These are phyloP conservation scores for Craniophora ligustri DNA, from an alignment of 2,888 invertebrate genomes.

Conservation along the genomic window DNA sequence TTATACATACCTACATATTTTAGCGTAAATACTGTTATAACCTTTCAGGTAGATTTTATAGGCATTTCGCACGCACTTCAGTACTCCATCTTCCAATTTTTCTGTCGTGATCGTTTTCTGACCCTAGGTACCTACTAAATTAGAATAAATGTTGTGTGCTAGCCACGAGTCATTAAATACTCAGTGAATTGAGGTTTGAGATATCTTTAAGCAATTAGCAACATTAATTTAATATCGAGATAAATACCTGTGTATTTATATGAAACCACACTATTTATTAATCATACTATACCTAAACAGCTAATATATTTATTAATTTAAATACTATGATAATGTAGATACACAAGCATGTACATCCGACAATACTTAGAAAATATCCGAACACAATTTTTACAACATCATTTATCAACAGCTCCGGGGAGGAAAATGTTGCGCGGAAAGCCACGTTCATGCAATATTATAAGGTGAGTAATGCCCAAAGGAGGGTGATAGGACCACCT, in stretches of 20 bases:
- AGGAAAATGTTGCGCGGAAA: slow-evolving; percentile 34
- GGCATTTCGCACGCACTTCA: slow-evolving; percentile 36
- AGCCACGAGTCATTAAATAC: no score
- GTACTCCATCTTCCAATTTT: slow-evolving; percentile 31
- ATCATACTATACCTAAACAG: no score
- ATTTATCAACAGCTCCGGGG: slow-evolving; percentile 35
- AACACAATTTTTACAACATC: slow-evolving; percentile 32
- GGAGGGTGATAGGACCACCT: slow-evolving; percentile 38
- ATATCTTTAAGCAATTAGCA: no score
- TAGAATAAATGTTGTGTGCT: neutral
- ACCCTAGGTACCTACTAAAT: slow-evolving; percentile 1
- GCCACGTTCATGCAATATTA: slow-evolving; percentile 41
- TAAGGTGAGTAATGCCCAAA: slow-evolving; percentile 37
- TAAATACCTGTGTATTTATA: no score
- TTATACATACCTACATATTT: slow-evolving; percentile 45
- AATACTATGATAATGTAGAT: no score
- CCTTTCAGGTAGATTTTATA: slow-evolving; percentile 34
- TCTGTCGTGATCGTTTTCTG: slow-evolving; percentile 4
- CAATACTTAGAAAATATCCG: slow-evolving; percentile 24
- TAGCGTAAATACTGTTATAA: slow-evolving; percentile 40
- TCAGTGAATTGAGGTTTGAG: no score
- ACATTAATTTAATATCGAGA: no score
- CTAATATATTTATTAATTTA: no score
- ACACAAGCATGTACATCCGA: no score
- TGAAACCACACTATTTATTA: no score